Evolutionary conservation across 2,888 invertebrate genomes (phyloP).

Genomic region (Physocephala rufipes): DNA sequence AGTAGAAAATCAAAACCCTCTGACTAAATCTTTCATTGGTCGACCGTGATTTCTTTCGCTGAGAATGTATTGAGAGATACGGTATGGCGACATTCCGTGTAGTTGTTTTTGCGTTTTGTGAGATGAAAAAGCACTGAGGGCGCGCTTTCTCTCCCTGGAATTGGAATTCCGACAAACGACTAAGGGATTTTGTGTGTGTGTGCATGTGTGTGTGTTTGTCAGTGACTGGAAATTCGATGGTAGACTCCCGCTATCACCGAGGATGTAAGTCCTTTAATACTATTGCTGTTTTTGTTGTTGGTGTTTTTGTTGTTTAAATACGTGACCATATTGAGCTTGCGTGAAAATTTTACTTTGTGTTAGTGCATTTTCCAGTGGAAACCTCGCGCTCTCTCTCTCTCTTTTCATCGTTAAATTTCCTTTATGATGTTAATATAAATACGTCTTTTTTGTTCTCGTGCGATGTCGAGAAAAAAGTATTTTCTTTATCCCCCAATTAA

Average conservation of each 20-base stretch:
- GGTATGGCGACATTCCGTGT: constrained; percentile 8
- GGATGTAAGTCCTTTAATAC: too few species aligned
- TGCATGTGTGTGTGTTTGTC: constrained; percentile 21
- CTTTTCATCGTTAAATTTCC: too few species aligned
- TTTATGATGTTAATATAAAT: too few species aligned
- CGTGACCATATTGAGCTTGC: background rate
- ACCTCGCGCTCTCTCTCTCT: too few species aligned
- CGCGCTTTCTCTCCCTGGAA: background rate
- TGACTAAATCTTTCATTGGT: constrained; percentile 68
- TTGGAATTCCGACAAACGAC: background rate
- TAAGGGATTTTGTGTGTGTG: constrained; percentile 26
- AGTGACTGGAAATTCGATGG: constrained; percentile 37
- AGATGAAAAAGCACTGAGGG: background rate
- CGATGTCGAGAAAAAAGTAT: too few species aligned
- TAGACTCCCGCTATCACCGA: too few species aligned
- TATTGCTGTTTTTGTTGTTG: background rate
- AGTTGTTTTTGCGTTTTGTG: background rate
- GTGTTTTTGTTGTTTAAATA: too few species aligned
- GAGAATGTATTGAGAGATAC: constrained; percentile 38
- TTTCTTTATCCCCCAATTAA: too few species aligned
- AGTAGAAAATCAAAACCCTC: constrained; percentile 63
- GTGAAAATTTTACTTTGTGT: background rate
- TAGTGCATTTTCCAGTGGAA: background rate
- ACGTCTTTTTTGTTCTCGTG: too few species aligned
- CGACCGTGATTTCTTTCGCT: constrained; percentile 63